Percentiles rank a stretch among this genome's conserved stretches.
These are phyloP conservation scores for Conistra vaccinii DNA, from an alignment of 2,888 invertebrate species.

Conservation along the genomic window DNA sequence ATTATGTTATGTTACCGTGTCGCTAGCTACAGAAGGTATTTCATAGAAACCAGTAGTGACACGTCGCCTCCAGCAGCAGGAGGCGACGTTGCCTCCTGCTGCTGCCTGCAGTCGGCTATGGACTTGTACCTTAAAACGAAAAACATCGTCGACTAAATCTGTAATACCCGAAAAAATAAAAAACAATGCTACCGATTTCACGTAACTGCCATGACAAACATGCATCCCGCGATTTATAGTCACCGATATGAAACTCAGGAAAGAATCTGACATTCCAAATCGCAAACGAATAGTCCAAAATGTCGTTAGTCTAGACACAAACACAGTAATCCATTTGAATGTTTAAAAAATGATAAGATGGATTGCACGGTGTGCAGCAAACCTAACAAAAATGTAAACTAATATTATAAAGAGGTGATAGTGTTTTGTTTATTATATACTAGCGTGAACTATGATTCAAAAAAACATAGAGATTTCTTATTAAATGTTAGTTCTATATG, in stretches of 20 bases:
- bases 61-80: no score
- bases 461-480: no score
- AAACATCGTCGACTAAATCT: neutral
- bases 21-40: no score
- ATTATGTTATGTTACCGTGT: no score
- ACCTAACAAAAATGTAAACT: neutral
- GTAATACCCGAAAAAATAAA: neutral
- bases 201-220: constrained; percentile 18
- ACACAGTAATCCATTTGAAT: constrained; percentile 21
- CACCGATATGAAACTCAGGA: constrained; percentile 41
- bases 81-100: neutral
- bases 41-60: no score
- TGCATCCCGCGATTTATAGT: constrained; percentile 42
- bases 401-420: neutral
- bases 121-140: neutral
- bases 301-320: constrained; percentile 12
- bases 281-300: constrained; percentile 34
- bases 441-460: no score
- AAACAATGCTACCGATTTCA: neutral
- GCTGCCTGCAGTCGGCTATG: no score
- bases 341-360: constrained; percentile 2
- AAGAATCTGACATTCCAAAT: constrained; percentile 32
- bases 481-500: no score
- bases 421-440: no score
- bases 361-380: neutral